phyloP scores from a whole-genome alignment of 2,113 vertebrate genomes.

The Misgurnus mizolepis region DNA sequence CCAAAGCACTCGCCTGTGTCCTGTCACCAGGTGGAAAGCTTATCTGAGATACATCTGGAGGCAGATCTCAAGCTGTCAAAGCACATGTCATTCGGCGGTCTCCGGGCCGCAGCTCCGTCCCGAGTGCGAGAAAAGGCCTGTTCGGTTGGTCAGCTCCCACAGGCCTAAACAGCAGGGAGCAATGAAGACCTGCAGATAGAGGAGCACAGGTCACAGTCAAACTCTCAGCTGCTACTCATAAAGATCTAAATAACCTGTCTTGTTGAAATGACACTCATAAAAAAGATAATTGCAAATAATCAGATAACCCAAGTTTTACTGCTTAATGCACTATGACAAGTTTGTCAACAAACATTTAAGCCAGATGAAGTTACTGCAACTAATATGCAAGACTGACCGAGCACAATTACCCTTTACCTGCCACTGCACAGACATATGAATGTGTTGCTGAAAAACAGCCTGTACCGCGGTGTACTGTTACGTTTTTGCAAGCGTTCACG shows the following conservation, averaged over 20 bases:
- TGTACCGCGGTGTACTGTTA: conserved; percentile 24
- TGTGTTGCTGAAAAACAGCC: conserved; percentile 9
- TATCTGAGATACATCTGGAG: conserved; percentile 43
- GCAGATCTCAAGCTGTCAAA: conserved; percentile 21
- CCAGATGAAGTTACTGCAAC: too few species aligned
- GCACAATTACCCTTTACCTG: not conserved
- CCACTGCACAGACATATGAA: not conserved
- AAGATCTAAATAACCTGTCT: conserved; percentile 37
- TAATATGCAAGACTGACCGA: not conserved
- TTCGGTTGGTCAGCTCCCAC: conserved; percentile 45
- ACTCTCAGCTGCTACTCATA: conserved; percentile 50
- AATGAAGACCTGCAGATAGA: conserved; percentile 29
- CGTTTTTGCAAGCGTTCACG: not conserved
- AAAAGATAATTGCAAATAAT: conserved; percentile 31
- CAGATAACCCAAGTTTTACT: not conserved
- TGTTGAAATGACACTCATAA: conserved; percentile 35
- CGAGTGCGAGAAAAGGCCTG: conserved; percentile 32
- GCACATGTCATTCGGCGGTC: conserved; percentile 23
- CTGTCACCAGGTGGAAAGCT: conserved; percentile 37
- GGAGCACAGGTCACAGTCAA: conserved; percentile 1
- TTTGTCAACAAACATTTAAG: not conserved
- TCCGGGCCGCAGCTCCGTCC: not conserved
- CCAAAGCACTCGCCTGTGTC: conserved; percentile 31
- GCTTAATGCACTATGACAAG: too few species aligned
- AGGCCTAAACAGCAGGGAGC: conserved; percentile 48